Evolutionary conservation across 2,888 invertebrate species (phyloP), one percentile per base, ranked within the genome.

Genomic region (Noctua comes): DNA sequence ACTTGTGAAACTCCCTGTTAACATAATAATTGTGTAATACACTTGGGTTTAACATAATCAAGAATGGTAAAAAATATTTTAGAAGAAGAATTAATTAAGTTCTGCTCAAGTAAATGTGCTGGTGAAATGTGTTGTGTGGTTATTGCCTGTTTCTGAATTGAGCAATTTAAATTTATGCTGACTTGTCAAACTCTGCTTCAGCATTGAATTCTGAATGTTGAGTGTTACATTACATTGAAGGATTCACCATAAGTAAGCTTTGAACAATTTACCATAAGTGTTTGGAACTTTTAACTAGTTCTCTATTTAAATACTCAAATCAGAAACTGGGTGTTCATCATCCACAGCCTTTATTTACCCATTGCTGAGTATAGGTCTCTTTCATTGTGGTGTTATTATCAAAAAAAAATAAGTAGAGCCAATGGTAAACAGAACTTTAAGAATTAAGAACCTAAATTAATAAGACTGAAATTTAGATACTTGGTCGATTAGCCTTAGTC

Each of bases 1-100:
- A 93, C 89, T 94, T 93, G 80, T 93, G 91, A 84, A 97, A 96
- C 75, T 96, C 95, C 68, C 97, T 97, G 89, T 46, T 92, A 91
- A 80, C 40, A 77, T 73, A 76, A 77, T 40, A 64, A 43, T 1
- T 0, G 21, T 24, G 21, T 40, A 31, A 21, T 13, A 18, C 1
- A 72, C 40, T 43, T 75, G 2, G 21, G 36, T 74, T 36, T n/a
- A 27, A 21, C 18, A 21, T 36, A 18, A 21, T 27, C 7, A 73
- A 46, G 4, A 46, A 73, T n/a, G 3, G 1, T 46, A 21, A 18
- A 11, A 46, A 69, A 16, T n/a, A 36, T 70, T 48, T 48, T 21
- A 6, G 6, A n/a, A 13, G 3, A 16, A 27, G 40, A 51, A 72
- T 40, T 8, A 73, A 43, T 18, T 54, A 51, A 40, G 18, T 27